phyloP scores from a whole-genome alignment of 30 jellyfish, hydroid and myxozoan genomes.

The Turritopsis rubra region DNA sequence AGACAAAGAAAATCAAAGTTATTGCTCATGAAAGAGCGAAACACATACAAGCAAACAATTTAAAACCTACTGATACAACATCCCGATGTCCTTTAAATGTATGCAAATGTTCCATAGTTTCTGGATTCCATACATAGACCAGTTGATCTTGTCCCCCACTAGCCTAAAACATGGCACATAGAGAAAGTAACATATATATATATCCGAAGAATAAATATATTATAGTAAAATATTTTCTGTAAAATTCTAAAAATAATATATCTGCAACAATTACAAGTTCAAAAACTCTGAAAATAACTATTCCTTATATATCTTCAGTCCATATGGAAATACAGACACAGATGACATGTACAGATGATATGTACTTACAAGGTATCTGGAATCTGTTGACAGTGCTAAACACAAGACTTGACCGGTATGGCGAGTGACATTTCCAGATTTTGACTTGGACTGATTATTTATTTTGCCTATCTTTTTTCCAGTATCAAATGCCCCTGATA shows the following conservation, averaged over 20 bases:
- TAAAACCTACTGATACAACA: constrained; percentile 49
- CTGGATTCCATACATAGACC: constrained; percentile 80
- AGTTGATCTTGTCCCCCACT: constrained; percentile 81
- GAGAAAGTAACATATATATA: no score
- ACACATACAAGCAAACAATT: background rate
- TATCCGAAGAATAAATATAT: no score
- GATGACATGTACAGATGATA: no score
- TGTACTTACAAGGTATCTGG: constrained; percentile 67
- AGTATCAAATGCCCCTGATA: constrained; percentile 50
- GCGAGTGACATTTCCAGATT: constrained; percentile 21
- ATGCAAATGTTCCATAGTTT: constrained; percentile 35
- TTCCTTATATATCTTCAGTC: no score
- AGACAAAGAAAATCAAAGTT: background rate
- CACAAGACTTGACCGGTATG: constrained; percentile 48
- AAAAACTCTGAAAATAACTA: no score
- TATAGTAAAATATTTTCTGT: no score
- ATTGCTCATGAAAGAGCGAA: background rate
- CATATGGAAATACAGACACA: no score
- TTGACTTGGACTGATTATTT: background rate
- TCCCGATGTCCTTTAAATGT: constrained; percentile 79
- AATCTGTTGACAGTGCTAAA: constrained; percentile 60
- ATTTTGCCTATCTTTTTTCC: constrained; percentile 41
- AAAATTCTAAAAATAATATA: no score
- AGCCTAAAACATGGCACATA: constrained; percentile 37
- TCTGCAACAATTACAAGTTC: no score